Percentiles rank a stretch among this genome's conserved stretches.
These are phyloP conservation scores for Patella ulyssiponensis DNA, from an alignment of 2,888 invertebrate species.

Conservation along the genomic window DNA sequence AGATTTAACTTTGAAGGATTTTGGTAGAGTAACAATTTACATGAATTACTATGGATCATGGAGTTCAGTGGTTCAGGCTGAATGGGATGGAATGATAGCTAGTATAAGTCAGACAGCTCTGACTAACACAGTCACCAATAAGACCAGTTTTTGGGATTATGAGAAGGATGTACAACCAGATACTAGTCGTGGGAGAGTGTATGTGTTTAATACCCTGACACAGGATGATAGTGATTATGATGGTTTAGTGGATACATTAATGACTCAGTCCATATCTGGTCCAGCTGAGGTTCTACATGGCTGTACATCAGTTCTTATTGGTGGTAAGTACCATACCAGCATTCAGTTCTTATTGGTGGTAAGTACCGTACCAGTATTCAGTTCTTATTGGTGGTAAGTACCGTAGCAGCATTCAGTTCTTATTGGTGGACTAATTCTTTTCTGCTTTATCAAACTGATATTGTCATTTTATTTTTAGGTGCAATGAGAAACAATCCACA, in stretches of 20 bases:
- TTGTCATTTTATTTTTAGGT: neutral
- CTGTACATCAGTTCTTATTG: neutral
- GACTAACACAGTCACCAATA: neutral
- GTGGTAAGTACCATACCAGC: neutral
- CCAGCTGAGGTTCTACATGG: neutral
- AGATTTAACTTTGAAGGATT: neutral
- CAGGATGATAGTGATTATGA: neutral
- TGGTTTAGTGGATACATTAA: neutral
- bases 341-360: no score
- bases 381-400: neutral
- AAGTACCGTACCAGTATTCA: no score
- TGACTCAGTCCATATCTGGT: neutral
- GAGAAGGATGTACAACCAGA: neutral
- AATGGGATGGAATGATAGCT: neutral
- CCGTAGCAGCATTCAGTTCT: neutral
- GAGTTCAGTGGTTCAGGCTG: neutral
- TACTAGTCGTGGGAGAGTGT: neutral
- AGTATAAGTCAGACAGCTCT: neutral
- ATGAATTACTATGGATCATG: neutral
- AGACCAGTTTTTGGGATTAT: conserved; percentile 17
- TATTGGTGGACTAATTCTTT: no score
- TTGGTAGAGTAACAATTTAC: neutral
- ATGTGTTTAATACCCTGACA: neutral
- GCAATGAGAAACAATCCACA: neutral
- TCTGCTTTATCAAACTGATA: no score